Conservation (phyloP, 2,888 invertebrate genomes). For the Drosophila rubida region DNA sequence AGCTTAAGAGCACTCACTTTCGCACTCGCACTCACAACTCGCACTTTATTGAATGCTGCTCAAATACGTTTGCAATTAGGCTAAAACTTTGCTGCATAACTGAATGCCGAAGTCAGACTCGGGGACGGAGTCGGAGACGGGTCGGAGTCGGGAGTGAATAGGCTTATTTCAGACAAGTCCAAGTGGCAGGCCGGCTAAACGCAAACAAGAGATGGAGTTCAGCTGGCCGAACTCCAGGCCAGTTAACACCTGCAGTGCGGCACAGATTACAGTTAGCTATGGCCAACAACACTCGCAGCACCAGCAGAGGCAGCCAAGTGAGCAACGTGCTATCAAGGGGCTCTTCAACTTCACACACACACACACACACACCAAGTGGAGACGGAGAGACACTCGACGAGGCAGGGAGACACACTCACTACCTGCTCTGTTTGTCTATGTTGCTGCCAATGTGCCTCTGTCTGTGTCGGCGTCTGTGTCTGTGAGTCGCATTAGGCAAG, state of each 20-base stretch:
- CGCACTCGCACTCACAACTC: slow-evolving; percentile 1
- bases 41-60: slow-evolving; percentile 55
- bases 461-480: too few relatives aligned
- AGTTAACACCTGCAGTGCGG: slow-evolving; percentile 67
- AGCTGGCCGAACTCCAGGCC: slow-evolving; percentile 17
- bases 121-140: too few relatives aligned
- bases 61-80: slow-evolving; percentile 69
- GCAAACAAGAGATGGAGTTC: slow-evolving; percentile 29
- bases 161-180: slow-evolving; percentile 25
- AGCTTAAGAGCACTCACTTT: slow-evolving; percentile 32
- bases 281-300: background rate
- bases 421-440: slow-evolving; percentile 42
- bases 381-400: background rate
- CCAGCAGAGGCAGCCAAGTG: slow-evolving; percentile 39
- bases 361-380: slow-evolving; percentile 7
- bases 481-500: slow-evolving; percentile 44
- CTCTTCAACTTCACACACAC: slow-evolving; percentile 59
- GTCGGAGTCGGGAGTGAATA: slow-evolving; percentile 9
- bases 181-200: background rate
- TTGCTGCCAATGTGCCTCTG: too few relatives aligned
- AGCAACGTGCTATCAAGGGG: slow-evolving; percentile 68
- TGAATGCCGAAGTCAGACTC: background rate
- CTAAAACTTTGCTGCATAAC: slow-evolving; percentile 33
- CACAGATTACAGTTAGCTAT: slow-evolving; percentile 59
- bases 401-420: slow-evolving; percentile 21